Evolutionary conservation across 2,888 invertebrate species (phyloP).

Genomic region (Sarcophaga subvicina): DNA sequence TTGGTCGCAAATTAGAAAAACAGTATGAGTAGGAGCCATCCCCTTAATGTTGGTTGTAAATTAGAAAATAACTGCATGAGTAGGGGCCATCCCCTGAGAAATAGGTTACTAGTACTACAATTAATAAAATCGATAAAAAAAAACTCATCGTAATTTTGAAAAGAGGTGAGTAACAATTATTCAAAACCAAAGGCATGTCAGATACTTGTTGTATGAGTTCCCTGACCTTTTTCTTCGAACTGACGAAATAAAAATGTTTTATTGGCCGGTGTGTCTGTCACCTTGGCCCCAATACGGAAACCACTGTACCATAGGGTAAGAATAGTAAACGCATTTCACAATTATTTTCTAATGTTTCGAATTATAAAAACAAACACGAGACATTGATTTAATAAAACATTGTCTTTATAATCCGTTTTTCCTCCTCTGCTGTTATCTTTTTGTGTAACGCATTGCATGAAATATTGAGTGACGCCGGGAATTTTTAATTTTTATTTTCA

Average conservation of each 20-base stretch:
- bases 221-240: background rate
- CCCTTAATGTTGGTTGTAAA: no score
- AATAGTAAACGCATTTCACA: constrained; percentile 3
- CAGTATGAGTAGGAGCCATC: no score
- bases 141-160: background rate
- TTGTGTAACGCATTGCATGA: background rate
- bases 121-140: background rate
- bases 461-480: no score
- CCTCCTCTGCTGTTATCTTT: background rate
- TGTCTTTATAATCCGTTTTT: background rate
- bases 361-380: constrained; percentile 66
- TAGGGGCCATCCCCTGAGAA: no score
- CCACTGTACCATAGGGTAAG: constrained; percentile 12
- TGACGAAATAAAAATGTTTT: no score
- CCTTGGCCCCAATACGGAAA: constrained; percentile 57
- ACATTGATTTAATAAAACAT: constrained; percentile 12
- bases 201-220: background rate
- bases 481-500: background rate
- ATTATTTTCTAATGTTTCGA: constrained; percentile 14
- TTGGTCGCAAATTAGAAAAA: no score
- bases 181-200: background rate
- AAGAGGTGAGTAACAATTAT: background rate
- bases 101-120: background rate
- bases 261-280: background rate
- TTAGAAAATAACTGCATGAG: no score